A percentile compares a stretch with the other conserved stretches of the same genome.
Conservation (phyloP, 2,113 vertebrate genomes). For the Eretmochelys imbricata region DNA sequence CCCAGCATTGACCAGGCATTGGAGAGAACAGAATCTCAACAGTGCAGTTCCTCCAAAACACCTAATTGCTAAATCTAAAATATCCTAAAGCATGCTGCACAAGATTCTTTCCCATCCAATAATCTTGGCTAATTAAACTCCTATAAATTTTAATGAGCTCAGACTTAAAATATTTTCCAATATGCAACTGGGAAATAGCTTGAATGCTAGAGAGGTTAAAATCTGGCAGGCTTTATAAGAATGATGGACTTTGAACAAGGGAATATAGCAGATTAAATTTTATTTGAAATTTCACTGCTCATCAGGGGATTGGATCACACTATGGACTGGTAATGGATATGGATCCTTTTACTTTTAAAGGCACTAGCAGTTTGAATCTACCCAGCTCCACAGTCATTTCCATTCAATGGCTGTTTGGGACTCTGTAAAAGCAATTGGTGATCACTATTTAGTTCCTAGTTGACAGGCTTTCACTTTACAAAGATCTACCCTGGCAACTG, state of each 20-base stretch:
- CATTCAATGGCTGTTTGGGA: not conserved
- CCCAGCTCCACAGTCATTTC: not conserved
- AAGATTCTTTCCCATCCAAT: not conserved
- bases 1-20: not conserved
- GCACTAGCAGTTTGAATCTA: not conserved
- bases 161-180: conserved; percentile 30
- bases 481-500: not conserved
- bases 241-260: not conserved
- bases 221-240: conserved; percentile 2
- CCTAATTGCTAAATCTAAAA: not conserved
- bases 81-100: not conserved
- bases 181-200: not conserved
- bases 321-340: not conserved
- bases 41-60: not conserved
- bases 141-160: conserved; percentile 8
- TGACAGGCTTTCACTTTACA: not conserved
- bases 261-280: not conserved
- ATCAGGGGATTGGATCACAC: not conserved
- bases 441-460: not conserved
- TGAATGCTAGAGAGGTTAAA: not conserved
- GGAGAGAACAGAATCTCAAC: not conserved
- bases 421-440: not conserved
- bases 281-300: not conserved
- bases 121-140: conserved; percentile 23
- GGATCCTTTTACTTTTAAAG: not conserved